phyloP scores from a whole-genome alignment of 2,888 invertebrate species.

The Linnaemya vulpina region DNA sequence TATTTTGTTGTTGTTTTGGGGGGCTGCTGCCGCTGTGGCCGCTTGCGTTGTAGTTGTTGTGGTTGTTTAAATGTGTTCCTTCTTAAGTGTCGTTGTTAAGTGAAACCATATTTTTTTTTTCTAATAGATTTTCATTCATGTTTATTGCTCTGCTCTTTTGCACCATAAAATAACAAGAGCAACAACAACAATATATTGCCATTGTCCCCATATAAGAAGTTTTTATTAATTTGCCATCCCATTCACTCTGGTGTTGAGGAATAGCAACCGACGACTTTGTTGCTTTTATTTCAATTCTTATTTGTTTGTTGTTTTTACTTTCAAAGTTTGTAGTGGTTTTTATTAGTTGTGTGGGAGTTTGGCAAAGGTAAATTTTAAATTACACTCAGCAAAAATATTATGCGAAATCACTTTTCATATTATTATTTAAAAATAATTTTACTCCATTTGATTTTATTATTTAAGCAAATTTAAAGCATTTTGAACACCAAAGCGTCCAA shows the following conservation, averaged over 20 bases:
- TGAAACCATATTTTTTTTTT: constrained; percentile 79
- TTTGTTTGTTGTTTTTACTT: constrained; percentile 11
- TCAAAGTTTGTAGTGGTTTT: constrained; percentile 27
- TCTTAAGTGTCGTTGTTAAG: constrained; percentile 76
- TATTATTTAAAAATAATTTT: too few relatives aligned
- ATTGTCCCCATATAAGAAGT: constrained; percentile 19
- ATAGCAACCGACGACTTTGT: constrained; percentile 16
- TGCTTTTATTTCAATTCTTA: constrained; percentile 9
- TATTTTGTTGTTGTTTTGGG: constrained; percentile 30
- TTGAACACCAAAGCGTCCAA: too few relatives aligned
- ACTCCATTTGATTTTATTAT: too few relatives aligned
- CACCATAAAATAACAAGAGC: too few relatives aligned
- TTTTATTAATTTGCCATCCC: constrained; percentile 59
- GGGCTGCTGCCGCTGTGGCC: constrained; percentile 1
- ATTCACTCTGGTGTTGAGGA: constrained; percentile 29
- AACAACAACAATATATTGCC: constrained; percentile 46
- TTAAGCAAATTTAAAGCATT: too few relatives aligned
- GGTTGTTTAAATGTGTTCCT: constrained; percentile 62
- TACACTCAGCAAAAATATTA: too few relatives aligned
- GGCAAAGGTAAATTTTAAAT: constrained; percentile 40
- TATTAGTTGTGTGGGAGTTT: constrained; percentile 63
- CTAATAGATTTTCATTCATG: constrained; percentile 69
- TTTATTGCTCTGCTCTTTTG: constrained; percentile 66
- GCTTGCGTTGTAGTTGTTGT: constrained; percentile 11
- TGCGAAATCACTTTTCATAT: too few relatives aligned